Evolutionary conservation across 2,797 vertebrate species (phyloP), one percentile per base, ranked within the genome.

Genomic region (Aldrovandia affinis): DNA sequence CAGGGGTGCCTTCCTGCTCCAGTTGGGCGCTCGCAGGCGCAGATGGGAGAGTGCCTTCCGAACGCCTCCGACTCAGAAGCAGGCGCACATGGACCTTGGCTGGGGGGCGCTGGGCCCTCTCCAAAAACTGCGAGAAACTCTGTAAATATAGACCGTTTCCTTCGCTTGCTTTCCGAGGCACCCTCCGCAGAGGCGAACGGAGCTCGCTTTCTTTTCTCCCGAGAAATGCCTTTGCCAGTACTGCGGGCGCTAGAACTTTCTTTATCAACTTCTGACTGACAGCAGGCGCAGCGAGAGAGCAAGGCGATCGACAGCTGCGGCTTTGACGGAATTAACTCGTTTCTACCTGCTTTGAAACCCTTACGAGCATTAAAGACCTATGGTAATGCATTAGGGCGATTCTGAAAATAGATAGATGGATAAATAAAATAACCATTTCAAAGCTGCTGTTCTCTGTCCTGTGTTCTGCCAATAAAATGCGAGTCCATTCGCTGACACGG

Each of bases 1-100:
- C 78, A 47, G 50, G 50, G 65, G 78, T 15, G 83, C 50, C 50
- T 61, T 33, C 75, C 75, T 52, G 75, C n/a, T 54, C 65, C 28
- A 65, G 20, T 14, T 33, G 33, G 63, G 70, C 30, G 54, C n/a
- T 57, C 30, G 33, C 33, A 47, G 10, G 42, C 50, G 18, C 84
- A 81, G 80, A 81, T 63, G 68, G 55, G 70, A 54, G 70, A 36
- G 18, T 78, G 47, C 25, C 9, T 10, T 55, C 47, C 33, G 15
- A 22, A 73, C 25, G 78, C 12, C 52, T 36, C 42, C 30, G 59
- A 54, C 36, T 61, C 57, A 39, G 68, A 42, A 80, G 42, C 57
- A 47, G 80, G 9, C 6, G n/a, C 39, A 85, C 79, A 22, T 2
- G 50, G 47, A n/a, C n/a, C 80, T 52, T 39, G 55, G 57, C n/a